Conservation (phyloP, 2,888 invertebrate species). For the Petrolisthes manimaculis region DNA sequence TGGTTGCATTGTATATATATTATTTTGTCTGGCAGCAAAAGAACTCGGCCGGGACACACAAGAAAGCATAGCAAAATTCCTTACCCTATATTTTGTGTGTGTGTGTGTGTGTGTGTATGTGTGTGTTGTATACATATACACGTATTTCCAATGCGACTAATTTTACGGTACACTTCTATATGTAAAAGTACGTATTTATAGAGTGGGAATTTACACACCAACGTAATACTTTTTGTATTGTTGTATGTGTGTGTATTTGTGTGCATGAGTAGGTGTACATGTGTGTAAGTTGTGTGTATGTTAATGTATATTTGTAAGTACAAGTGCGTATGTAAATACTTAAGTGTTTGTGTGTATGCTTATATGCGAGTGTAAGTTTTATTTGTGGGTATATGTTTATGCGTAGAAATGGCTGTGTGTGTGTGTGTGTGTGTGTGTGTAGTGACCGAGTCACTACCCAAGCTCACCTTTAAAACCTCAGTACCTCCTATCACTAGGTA, state of each 20-base stretch:
- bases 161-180: slow-evolving; percentile 10
- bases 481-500: not conserved
- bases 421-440: not conserved
- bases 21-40: too few relatives aligned
- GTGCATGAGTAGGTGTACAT: not conserved
- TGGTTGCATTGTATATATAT: too few relatives aligned
- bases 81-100: not conserved
- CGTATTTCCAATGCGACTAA: not conserved
- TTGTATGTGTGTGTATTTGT: not conserved
- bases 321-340: not conserved
- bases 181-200: not conserved
- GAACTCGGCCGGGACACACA: too few relatives aligned
- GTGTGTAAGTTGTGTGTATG: not conserved
- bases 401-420: slow-evolving; percentile 10
- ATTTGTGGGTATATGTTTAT: not conserved
- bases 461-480: not conserved
- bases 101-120: not conserved
- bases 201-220: not conserved
- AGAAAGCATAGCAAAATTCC: too few relatives aligned
- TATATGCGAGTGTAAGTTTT: slow-evolving; percentile 9
- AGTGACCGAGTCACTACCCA: too few relatives aligned
- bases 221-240: not conserved
- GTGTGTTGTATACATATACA: slow-evolving; percentile 8
- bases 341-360: slow-evolving; percentile 22
- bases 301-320: not conserved